A percentile compares a stretch with the other conserved stretches of the same genome.
Conservation (phyloP, 2,888 invertebrate species). For the Megastigmus dorsalis region DNA sequence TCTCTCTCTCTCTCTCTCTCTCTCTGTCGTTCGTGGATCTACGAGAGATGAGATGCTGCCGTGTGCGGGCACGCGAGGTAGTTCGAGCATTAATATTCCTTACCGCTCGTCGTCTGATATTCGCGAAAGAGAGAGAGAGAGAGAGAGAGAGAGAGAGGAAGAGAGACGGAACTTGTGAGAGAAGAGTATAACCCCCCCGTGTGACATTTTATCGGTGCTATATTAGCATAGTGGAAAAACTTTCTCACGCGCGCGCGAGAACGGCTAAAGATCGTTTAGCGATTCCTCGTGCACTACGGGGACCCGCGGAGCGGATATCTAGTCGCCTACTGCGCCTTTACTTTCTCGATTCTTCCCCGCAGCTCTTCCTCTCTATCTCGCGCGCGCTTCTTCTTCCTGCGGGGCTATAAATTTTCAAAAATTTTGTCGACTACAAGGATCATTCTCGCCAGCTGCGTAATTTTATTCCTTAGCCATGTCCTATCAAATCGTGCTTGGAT, state of each 20-base stretch:
- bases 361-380: not conserved
- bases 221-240: constrained; percentile 52
- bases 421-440: too few species aligned
- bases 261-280: constrained; percentile 22
- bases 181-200: constrained; percentile 10
- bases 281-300: constrained; percentile 4
- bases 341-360: not conserved
- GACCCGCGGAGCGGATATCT: too few species aligned
- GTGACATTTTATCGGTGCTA: constrained; percentile 50
- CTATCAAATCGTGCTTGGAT: too few species aligned
- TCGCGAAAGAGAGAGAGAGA: constrained; percentile 15
- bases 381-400: not conserved
- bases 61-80: not conserved
- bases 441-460: too few species aligned
- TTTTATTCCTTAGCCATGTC: too few species aligned
- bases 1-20: not conserved
- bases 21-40: too few species aligned
- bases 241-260: constrained; percentile 48
- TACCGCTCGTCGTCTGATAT: constrained; percentile 25
- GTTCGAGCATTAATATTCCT: constrained; percentile 53
- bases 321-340: too few species aligned
- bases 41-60: too few species aligned
- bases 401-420: too few species aligned
- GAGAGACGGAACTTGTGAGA: constrained; percentile 25
- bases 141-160: not conserved